These are phyloP conservation scores for Salminus brasiliensis DNA, from an alignment of 2,113 vertebrate genomes.

Conservation along the genomic window DNA sequence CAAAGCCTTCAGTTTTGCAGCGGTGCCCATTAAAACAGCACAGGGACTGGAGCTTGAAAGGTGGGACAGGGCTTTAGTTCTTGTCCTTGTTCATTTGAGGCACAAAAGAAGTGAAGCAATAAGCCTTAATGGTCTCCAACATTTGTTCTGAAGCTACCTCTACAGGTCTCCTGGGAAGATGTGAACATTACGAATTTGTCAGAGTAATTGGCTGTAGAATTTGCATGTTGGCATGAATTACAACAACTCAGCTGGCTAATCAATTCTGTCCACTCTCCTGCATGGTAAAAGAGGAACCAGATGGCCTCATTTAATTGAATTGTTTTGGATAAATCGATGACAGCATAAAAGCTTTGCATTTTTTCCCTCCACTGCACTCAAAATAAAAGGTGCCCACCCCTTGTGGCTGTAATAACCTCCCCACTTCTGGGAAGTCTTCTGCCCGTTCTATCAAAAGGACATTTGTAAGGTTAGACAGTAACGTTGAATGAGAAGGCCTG, in stretches of 20 bases:
- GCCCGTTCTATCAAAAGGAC: no score
- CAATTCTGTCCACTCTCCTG: neutral
- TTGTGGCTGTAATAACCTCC: no score
- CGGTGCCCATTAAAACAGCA: conserved; percentile 16
- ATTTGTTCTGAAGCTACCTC: neutral
- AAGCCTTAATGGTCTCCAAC: neutral
- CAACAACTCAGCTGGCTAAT: neutral
- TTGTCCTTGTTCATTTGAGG: neutral
- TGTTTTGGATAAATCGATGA: neutral
- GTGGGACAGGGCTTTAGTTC: neutral
- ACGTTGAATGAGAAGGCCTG: no score
- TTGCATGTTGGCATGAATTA: neutral
- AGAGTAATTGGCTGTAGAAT: conserved; percentile 5
- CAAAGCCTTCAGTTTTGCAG: conserved; percentile 1
- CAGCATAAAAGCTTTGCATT: neutral
- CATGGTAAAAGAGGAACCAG: neutral
- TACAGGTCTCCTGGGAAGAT: neutral
- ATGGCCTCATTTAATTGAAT: neutral
- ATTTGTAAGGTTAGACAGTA: no score
- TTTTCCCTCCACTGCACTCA: neutral
- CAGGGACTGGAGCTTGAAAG: neutral
- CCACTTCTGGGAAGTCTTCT: no score
- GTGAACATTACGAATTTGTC: neutral
- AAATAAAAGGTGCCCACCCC: no score
- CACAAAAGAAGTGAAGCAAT: conserved; percentile 8